These are phyloP conservation scores for Diorhabda elongata DNA, from an alignment of 1,140 invertebrate genomes.

Conservation along the genomic window DNA sequence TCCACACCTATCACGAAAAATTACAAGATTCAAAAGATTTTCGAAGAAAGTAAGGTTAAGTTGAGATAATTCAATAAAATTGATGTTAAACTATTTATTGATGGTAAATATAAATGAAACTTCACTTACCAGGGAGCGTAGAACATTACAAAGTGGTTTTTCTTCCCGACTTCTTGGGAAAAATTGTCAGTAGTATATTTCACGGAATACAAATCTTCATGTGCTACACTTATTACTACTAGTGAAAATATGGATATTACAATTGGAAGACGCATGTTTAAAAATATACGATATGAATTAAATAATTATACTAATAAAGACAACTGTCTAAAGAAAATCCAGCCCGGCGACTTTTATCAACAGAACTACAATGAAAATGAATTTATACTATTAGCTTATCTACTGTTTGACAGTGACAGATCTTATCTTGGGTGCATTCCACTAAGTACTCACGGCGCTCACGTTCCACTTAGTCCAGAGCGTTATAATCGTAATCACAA, in stretches of 20 bases:
- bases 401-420: too few relatives aligned
- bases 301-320: too few relatives aligned
- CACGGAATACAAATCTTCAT: conserved; percentile 43
- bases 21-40: background rate
- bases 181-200: conserved; percentile 54
- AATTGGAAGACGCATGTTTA: background rate
- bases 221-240: background rate
- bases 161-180: conserved; percentile 54
- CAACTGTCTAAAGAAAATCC: too few relatives aligned
- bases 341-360: too few relatives aligned
- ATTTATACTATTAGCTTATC: too few relatives aligned
- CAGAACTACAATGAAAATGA: too few relatives aligned
- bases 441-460: too few relatives aligned
- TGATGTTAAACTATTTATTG: conserved; percentile 4
- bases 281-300: too few relatives aligned
- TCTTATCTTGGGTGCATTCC: too few relatives aligned
- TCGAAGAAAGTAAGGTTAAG: background rate
- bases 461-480: too few relatives aligned
- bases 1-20: conserved; percentile 57
- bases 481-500: too few relatives aligned
- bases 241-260: background rate
- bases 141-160: conserved; percentile 73
- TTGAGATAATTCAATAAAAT: background rate
- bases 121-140: conserved; percentile 67
- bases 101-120: conserved; percentile 5